Evolutionary conservation across 2,113 vertebrate genomes (phyloP).

Genomic region (Ursus arctos): DNA sequence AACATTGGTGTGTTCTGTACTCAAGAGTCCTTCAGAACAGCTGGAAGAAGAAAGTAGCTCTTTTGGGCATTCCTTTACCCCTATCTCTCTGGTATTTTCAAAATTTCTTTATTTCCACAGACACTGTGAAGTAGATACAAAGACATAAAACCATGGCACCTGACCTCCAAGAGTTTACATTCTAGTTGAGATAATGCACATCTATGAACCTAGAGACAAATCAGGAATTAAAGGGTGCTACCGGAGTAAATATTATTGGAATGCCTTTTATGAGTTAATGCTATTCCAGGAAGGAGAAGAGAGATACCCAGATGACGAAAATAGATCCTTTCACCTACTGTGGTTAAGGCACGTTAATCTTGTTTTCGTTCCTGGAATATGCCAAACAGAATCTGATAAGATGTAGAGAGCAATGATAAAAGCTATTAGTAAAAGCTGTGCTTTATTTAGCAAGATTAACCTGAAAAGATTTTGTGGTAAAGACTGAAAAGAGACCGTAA

Average conservation of each 20-base stretch:
- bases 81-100: neutral
- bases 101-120: neutral
- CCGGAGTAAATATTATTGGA: neutral
- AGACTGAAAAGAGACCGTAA: neutral
- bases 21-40: neutral
- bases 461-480: slow-evolving; percentile 35
- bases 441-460: slow-evolving; percentile 35
- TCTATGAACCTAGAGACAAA: neutral
- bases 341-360: neutral
- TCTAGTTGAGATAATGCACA: neutral
- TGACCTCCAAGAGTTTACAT: neutral
- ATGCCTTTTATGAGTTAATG: neutral
- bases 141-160: neutral
- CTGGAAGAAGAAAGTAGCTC: neutral
- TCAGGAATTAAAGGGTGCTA: neutral
- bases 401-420: neutral
- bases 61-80: neutral
- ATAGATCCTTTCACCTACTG: neutral
- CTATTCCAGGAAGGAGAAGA: neutral
- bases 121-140: neutral
- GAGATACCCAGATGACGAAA: neutral
- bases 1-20: neutral
- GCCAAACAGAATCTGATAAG: neutral
- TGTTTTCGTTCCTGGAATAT: slow-evolving; percentile 2
- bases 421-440: neutral